Percentiles rank a stretch among this genome's conserved stretches.
Conservation (phyloP, 2,113 vertebrate species). For the Mobula birostris region DNA sequence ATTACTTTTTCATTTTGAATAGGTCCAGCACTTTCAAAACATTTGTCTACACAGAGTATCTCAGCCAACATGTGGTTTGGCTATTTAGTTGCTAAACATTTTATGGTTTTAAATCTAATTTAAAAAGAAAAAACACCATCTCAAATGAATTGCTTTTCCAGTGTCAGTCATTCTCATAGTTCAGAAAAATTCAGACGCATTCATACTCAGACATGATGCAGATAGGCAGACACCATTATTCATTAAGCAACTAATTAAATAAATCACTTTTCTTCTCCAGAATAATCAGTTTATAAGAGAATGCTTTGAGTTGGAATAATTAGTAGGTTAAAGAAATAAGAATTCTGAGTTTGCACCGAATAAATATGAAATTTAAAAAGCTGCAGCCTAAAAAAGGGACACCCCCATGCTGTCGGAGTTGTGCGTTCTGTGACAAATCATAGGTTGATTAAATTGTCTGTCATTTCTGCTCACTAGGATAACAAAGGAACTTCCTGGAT, state of each 20-base stretch:
- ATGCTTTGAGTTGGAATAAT: neutral
- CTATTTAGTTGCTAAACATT: neutral
- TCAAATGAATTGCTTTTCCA: slow-evolving; percentile 17
- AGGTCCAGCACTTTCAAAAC: neutral
- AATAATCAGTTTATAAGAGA: neutral
- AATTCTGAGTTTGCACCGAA: neutral
- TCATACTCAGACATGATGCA: neutral
- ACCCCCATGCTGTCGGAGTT: neutral
- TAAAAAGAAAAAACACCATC: neutral
- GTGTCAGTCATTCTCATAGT: neutral
- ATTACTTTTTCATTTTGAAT: neutral
- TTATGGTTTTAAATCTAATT: neutral
- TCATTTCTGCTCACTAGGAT: neutral
- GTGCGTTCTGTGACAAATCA: neutral
- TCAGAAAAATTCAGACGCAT: neutral
- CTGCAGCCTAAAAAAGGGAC: neutral
- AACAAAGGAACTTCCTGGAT: neutral
- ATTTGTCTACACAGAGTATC: neutral
- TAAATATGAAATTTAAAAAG: neutral
- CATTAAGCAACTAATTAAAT: neutral
- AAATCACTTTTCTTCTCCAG: neutral
- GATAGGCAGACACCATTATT: neutral
- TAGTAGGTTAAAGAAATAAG: neutral
- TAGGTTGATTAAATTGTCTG: neutral
- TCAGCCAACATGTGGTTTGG: neutral